These are phyloP conservation scores for Drosophila atroscutellata DNA, from an alignment of 2,888 invertebrate species.

Conservation along the genomic window DNA sequence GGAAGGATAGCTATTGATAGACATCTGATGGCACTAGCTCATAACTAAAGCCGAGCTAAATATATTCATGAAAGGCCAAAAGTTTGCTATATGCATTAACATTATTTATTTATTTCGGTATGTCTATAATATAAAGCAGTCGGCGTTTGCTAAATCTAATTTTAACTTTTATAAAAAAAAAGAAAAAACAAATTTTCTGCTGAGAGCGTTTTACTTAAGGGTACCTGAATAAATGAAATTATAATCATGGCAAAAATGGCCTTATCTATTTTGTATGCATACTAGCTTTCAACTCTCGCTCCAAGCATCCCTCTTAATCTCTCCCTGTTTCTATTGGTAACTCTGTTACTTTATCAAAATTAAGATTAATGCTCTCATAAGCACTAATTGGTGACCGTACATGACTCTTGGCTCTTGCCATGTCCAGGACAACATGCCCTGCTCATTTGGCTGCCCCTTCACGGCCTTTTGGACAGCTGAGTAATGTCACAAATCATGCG, in stretches of 20 bases:
- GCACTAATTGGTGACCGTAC: conserved; percentile 58
- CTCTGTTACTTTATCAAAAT: conserved; percentile 19
- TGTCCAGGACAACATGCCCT: conserved; percentile 4
- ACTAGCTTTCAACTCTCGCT: background rate
- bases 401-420: conserved; percentile 31
- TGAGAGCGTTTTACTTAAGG: background rate
- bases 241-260: background rate
- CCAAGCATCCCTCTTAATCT: background rate
- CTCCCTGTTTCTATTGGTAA: background rate
- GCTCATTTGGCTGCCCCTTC: conserved; percentile 40
- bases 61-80: background rate
- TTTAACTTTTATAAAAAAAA: background rate
- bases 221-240: background rate
- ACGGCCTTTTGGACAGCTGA: conserved; percentile 51
- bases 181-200: background rate
- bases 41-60: no score
- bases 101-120: background rate
- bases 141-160: background rate
- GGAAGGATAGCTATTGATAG: background rate
- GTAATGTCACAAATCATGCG: conserved; percentile 55
- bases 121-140: background rate
- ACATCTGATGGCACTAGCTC: background rate
- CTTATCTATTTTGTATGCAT: background rate
- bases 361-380: conserved; percentile 42
- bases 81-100: background rate